These are phyloP conservation scores for Diarsia dahlii DNA, from an alignment of 2,888 invertebrate species.

Conservation along the genomic window DNA sequence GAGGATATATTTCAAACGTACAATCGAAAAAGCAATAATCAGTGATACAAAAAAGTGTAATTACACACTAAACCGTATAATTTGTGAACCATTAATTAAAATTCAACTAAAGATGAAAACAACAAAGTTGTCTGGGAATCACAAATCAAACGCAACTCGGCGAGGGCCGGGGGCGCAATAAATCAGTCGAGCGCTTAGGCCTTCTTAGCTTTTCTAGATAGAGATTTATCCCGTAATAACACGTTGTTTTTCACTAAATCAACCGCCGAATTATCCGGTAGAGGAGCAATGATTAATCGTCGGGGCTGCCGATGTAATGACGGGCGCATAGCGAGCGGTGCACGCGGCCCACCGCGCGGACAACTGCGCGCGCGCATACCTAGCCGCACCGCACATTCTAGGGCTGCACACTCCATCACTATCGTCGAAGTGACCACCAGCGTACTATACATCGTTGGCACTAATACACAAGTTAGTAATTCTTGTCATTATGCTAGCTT, in stretches of 20 bases:
- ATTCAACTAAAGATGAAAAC: slow-evolving; percentile 89
- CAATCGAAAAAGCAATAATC: slow-evolving; percentile 87
- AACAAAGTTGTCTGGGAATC: slow-evolving; percentile 83
- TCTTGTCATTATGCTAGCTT: slow-evolving; percentile 18
- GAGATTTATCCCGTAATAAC: slow-evolving; percentile 91
- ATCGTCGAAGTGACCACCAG: slow-evolving; percentile 50
- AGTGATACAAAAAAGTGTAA: slow-evolving; percentile 84
- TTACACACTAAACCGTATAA: slow-evolving; percentile 86
- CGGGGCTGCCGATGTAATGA: slow-evolving; percentile 85
- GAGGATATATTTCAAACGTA: slow-evolving; percentile 78
- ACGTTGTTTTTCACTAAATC: slow-evolving; percentile 90
- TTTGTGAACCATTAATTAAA: slow-evolving; percentile 89
- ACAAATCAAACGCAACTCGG: slow-evolving; percentile 88
- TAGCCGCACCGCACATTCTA: slow-evolving; percentile 41
- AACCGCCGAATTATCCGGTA: slow-evolving; percentile 91
- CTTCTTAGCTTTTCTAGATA: slow-evolving; percentile 91
- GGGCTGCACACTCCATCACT: slow-evolving; percentile 46
- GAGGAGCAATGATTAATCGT: slow-evolving; percentile 89
- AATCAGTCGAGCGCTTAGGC: slow-evolving; percentile 89
- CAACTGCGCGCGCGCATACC: slow-evolving; percentile 43
- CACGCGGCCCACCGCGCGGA: slow-evolving; percentile 59
- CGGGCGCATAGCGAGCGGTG: slow-evolving; percentile 69
- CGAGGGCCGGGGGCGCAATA: slow-evolving; percentile 85
- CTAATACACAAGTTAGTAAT: slow-evolving; percentile 28
- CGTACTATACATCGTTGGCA: slow-evolving; percentile 32